Base-by-base conservation (phyloP, 2,797 vertebrate species). In the Coilia nasus region DNA sequence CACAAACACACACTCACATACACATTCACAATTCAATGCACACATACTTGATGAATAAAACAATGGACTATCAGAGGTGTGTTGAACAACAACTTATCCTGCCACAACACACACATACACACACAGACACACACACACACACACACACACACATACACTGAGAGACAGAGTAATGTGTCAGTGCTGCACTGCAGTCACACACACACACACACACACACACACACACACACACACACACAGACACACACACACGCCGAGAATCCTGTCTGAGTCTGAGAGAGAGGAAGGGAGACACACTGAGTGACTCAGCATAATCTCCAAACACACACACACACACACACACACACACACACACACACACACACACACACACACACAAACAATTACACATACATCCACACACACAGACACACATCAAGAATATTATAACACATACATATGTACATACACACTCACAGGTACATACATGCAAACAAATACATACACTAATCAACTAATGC, bases 381-480 rank as follows among this genome's bases (percentile, higher is more conserved):
- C n/a, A n/a, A n/a, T 17, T 19, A 57, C 1, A 57, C 59, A 41
- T 1, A 78, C 15, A 35, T 12, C 56, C 41, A 62, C 67, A 78
- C 82, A n/a, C 56, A 47, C 47, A 41, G 2, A 41, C 35, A 41
- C 35, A 41, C n/a, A n/a, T n/a, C n/a, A n/a, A n/a, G n/a, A n/a
- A n/a, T n/a, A n/a, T n/a, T n/a, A n/a, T n/a, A n/a, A n/a, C n/a
- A n/a, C n/a, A n/a, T n/a, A n/a, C n/a, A n/a, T n/a, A n/a, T n/a
- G n/a, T n/a, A n/a, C n/a, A n/a, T n/a, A 23, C 17, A 41, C 47
- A 83, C 85, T 82, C 60, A 54, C 84, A 85, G 31, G 82, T 82
- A 60, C 14, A 83, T 82, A 83, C 84, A 85, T 81, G 84, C 60
- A 82, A 84, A 75, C 54, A 84, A n/a, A n/a, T n/a, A n/a, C n/a